These are phyloP conservation scores for Ceratothoa steindachneri DNA, from an alignment of 2,888 invertebrate genomes.

Conservation along the genomic window DNA sequence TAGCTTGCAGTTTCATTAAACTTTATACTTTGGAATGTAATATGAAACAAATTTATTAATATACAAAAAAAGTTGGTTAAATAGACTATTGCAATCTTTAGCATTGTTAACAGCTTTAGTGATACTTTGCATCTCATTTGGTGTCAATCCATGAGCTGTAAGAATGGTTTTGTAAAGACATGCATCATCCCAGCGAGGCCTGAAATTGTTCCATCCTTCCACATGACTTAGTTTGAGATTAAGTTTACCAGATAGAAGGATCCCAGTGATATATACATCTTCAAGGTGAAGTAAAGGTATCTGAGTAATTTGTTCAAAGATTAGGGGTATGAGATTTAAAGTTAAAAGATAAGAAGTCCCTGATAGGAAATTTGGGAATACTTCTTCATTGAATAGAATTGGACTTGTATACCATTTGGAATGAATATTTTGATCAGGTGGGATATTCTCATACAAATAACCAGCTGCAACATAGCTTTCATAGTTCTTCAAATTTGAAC, in stretches of 20 bases:
- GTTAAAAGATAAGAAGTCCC: slow-evolving; percentile 52
- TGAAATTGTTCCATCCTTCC: slow-evolving; percentile 25
- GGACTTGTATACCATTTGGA: slow-evolving; percentile 52
- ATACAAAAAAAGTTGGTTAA: not conserved
- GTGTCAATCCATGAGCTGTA: slow-evolving; percentile 36
- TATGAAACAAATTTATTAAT: not conserved
- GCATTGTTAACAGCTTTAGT: not conserved
- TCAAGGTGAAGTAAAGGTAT: slow-evolving; percentile 50
- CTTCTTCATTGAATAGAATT: slow-evolving; percentile 47
- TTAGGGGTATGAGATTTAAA: slow-evolving; percentile 48
- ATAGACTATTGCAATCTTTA: not conserved
- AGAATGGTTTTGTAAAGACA: slow-evolving; percentile 23
- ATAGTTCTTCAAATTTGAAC: slow-evolving; percentile 16
- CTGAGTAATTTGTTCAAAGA: slow-evolving; percentile 49
- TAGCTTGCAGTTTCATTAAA: too few species aligned
- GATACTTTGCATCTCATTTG: slow-evolving; percentile 20
- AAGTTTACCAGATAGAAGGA: slow-evolving; percentile 43
- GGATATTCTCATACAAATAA: slow-evolving; percentile 49
- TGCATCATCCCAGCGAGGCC: slow-evolving; percentile 23
- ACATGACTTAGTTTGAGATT: slow-evolving; percentile 39
- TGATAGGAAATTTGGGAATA: slow-evolving; percentile 51
- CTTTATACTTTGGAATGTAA: slow-evolving; percentile 11
- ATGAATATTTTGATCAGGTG: slow-evolving; percentile 49
- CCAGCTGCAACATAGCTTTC: slow-evolving; percentile 50
- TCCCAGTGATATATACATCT: slow-evolving; percentile 51